Conservation (phyloP, 1,140 invertebrate species). For the Drosophila santomea region DNA sequence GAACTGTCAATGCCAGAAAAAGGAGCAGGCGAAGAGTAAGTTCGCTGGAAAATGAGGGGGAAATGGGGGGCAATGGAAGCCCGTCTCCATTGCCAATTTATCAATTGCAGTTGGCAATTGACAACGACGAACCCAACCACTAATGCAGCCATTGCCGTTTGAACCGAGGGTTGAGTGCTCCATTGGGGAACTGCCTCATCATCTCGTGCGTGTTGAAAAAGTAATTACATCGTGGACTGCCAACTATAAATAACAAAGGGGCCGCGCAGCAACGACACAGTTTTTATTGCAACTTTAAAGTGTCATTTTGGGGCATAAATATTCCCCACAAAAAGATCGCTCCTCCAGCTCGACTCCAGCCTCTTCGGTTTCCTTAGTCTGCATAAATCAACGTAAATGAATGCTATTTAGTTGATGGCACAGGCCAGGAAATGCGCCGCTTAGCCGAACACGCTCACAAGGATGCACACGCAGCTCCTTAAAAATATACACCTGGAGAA, state of each 20-base stretch:
- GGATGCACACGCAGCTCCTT: slow-evolving; percentile 27
- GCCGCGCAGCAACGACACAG: slow-evolving; percentile 36
- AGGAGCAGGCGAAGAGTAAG: slow-evolving; percentile 21
- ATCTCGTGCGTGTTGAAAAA: slow-evolving; percentile 78
- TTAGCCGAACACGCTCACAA: slow-evolving; percentile 59
- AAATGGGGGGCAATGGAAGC: slow-evolving; percentile 7
- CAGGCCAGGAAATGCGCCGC: slow-evolving; percentile 78
- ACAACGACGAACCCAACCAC: slow-evolving; percentile 45
- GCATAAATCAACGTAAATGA: slow-evolving; percentile 84
- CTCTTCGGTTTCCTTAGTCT: slow-evolving; percentile 50
- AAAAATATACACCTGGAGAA: slow-evolving; percentile 10
- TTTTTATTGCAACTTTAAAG: slow-evolving; percentile 80
- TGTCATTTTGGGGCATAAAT: slow-evolving; percentile 76
- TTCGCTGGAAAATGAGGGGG: slow-evolving; percentile 30
- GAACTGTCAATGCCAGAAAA: slow-evolving; percentile 74
- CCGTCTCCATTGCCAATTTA: slow-evolving; percentile 69
- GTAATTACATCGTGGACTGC: slow-evolving; percentile 77
- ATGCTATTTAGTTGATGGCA: slow-evolving; percentile 82
- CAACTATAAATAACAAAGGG: slow-evolving; percentile 68
- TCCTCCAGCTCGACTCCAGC: slow-evolving; percentile 5
- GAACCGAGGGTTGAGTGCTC: slow-evolving; percentile 46
- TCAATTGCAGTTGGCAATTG: slow-evolving; percentile 76
- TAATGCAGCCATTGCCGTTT: slow-evolving; percentile 74
- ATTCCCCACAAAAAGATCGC: slow-evolving; percentile 39
- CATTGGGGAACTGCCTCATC: slow-evolving; percentile 23